These are phyloP conservation scores for Charanyca ferruginea DNA, from an alignment of 2,888 invertebrate genomes.

Conservation along the genomic window DNA sequence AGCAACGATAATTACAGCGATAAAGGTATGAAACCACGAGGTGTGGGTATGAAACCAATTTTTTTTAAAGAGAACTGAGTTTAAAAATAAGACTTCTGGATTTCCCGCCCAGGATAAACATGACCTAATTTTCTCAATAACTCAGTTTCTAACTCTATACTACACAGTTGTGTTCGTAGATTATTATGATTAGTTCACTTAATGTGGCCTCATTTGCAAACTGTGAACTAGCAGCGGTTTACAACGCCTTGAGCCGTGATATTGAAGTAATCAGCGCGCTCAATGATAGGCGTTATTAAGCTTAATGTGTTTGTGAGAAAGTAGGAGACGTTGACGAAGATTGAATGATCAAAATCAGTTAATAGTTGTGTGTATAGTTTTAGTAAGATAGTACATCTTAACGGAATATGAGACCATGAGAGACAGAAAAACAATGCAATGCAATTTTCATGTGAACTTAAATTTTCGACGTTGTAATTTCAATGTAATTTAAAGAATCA, in stretches of 20 bases:
- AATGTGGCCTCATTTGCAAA: slow-evolving; percentile 57
- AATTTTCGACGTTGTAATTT: no score
- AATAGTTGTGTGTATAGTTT: slow-evolving; percentile 1
- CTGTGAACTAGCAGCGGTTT: slow-evolving; percentile 42
- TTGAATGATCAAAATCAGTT: slow-evolving; percentile 17
- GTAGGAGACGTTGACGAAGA: slow-evolving; percentile 21
- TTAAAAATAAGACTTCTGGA: slow-evolving; percentile 3
- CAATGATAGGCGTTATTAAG: slow-evolving; percentile 28
- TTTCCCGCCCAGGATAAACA: not conserved
- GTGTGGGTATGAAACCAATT: no score
- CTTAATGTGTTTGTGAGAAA: slow-evolving; percentile 32
- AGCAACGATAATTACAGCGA: no score
- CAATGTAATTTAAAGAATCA: no score
- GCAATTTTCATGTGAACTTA: no score
- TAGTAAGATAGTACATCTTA: no score
- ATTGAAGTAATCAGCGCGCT: slow-evolving; percentile 54
- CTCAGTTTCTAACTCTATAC: slow-evolving; percentile 32
- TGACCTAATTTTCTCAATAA: slow-evolving; percentile 25
- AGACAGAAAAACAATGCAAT: no score
- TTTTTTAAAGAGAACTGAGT: no score
- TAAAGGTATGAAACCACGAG: no score
- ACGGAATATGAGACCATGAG: no score
- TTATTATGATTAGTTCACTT: slow-evolving; percentile 61
- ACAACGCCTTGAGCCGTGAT: slow-evolving; percentile 32
- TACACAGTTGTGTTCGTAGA: slow-evolving; percentile 50